Percentiles rank a stretch among this genome's conserved stretches.
Conservation (phyloP, 2,797 vertebrate species). For the Aulostomus chinensis region DNA sequence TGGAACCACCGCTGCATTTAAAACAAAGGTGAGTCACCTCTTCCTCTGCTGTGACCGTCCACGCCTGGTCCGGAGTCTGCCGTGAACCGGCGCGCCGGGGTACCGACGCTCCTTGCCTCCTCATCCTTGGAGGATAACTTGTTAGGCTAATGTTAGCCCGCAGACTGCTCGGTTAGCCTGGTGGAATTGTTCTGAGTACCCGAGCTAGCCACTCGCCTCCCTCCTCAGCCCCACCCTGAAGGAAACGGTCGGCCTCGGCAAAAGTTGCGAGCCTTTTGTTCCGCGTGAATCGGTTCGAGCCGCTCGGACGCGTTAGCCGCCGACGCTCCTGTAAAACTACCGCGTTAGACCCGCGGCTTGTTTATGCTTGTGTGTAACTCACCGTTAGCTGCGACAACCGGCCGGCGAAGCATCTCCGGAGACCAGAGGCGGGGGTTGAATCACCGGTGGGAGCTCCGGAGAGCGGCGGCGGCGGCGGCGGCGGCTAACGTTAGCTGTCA, state of each 20-base stretch:
- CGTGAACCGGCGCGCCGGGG: not conserved
- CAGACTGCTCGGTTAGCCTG: slow-evolving; percentile 35
- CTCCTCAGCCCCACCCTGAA: slow-evolving; percentile 57
- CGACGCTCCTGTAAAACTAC: too few species aligned
- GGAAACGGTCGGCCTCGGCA: slow-evolving; percentile 7
- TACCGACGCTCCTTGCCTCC: not conserved
- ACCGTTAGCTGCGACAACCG: too few species aligned
- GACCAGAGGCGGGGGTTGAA: too few species aligned
- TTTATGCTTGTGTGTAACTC: too few species aligned
- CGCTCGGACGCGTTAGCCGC: too few species aligned
- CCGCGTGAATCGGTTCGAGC: too few species aligned
- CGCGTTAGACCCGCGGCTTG: too few species aligned
- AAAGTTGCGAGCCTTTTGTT: slow-evolving; percentile 24
- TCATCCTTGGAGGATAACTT: slow-evolving; percentile 30
- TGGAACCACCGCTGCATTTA: slow-evolving; percentile 43
- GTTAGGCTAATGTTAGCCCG: slow-evolving; percentile 46
- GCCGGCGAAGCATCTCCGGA: too few species aligned
- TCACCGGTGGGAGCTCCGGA: too few species aligned
- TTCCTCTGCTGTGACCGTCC: accelerated
- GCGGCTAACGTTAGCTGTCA: too few species aligned
- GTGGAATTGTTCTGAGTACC: slow-evolving; percentile 42
- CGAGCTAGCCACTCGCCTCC: slow-evolving; percentile 32
- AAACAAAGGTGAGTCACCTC: slow-evolving; percentile 46
- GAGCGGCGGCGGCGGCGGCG: too few species aligned
- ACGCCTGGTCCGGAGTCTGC: not conserved